phyloP scores from a whole-genome alignment of 2,797 vertebrate species.

The Pseudopleuronectes americanus region DNA sequence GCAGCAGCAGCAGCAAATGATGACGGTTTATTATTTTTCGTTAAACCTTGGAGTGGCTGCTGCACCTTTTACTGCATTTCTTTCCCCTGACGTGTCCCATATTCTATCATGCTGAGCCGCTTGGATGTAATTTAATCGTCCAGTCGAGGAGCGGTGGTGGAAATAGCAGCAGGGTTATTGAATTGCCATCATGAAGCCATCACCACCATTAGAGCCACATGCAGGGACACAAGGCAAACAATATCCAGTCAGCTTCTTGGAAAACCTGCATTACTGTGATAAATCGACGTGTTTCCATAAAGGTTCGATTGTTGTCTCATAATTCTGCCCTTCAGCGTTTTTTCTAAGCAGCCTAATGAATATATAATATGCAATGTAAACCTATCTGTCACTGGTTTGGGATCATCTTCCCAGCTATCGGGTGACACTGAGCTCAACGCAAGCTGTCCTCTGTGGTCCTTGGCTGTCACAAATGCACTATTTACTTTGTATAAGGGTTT shows the following conservation, averaged over 20 bases:
- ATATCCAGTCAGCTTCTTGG: slow-evolving; percentile 23
- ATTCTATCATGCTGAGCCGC: not conserved
- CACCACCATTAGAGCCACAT: slow-evolving; percentile 19
- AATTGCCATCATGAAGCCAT: slow-evolving; percentile 8
- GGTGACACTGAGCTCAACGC: slow-evolving; percentile 55
- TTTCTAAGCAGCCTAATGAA: slow-evolving; percentile 35
- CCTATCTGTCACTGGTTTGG: slow-evolving; percentile 45
- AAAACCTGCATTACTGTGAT: too few relatives aligned
- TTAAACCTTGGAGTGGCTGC: not conserved
- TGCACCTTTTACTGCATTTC: slow-evolving; percentile 3
- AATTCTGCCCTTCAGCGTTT: not conserved
- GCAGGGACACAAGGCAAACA: not conserved
- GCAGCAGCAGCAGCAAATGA: slow-evolving; percentile 32
- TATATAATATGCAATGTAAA: slow-evolving; percentile 60
- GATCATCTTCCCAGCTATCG: slow-evolving; percentile 61
- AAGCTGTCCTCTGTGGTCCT: slow-evolving; percentile 35
- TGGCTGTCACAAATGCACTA: slow-evolving; percentile 20
- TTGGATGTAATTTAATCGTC: slow-evolving; percentile 1
- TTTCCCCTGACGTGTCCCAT: slow-evolving; percentile 1
- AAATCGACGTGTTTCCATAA: not conserved
- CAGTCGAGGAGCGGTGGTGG: not conserved
- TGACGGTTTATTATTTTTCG: slow-evolving; percentile 41
- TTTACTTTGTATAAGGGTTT: slow-evolving; percentile 13
- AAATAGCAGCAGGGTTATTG: slow-evolving; percentile 10
- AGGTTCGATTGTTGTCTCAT: not conserved